Conservation (phyloP, 2,888 invertebrate species). For the Kryphioiulus occultus region DNA sequence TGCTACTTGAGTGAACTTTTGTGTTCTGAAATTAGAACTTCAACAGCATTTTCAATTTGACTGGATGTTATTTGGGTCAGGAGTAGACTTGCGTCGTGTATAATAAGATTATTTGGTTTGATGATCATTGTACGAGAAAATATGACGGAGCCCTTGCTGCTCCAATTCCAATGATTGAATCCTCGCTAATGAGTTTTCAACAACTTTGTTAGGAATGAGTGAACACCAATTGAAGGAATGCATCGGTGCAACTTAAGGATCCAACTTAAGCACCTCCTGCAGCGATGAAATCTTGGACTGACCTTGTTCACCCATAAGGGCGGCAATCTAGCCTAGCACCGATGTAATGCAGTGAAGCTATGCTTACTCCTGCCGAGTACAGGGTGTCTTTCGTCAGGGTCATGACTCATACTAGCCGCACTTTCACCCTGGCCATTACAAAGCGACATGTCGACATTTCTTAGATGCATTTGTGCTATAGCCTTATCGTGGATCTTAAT, state of each 20-base stretch:
- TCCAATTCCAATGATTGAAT: background rate
- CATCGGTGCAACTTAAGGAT: too few species aligned
- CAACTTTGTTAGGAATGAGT: background rate
- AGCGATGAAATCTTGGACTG: background rate
- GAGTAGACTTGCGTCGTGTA: background rate
- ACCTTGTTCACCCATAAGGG: background rate
- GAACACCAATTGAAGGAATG: background rate
- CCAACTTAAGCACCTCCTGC: background rate
- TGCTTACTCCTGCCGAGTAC: too few species aligned
- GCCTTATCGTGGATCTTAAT: too few species aligned
- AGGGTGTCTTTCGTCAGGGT: too few species aligned
- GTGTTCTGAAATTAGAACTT: too few species aligned
- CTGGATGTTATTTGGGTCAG: background rate
- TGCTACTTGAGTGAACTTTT: too few species aligned
- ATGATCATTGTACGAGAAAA: background rate
- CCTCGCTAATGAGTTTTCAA: background rate
- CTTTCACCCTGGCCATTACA: too few species aligned
- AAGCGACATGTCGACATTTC: too few species aligned
- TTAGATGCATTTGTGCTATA: too few species aligned
- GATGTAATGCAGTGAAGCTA: background rate
- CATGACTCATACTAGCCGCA: too few species aligned
- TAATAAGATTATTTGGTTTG: background rate
- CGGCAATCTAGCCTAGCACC: background rate
- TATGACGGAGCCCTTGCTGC: background rate
- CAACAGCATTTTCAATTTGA: too few species aligned